Evolutionary conservation across 2,888 invertebrate genomes (phyloP), one percentile per base, ranked within the genome.

Genomic region (Oxyteleia sp.): DNA sequence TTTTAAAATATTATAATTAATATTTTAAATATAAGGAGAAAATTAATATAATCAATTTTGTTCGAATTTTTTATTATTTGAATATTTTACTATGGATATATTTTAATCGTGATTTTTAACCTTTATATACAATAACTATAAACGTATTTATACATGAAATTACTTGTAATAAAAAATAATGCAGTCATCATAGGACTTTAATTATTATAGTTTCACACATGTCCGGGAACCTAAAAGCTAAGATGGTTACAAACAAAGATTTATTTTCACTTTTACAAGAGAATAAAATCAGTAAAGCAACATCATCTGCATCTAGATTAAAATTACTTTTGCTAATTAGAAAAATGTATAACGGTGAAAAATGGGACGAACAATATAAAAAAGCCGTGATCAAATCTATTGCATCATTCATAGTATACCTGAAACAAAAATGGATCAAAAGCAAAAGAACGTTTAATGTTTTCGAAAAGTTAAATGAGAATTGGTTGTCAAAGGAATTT

Each of bases 141-240:
- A n/a, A n/a, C n/a, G n/a, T n/a, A n/a, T n/a, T n/a, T n/a, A n/a
- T n/a, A n/a, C n/a, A n/a, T n/a, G n/a, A n/a, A n/a, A n/a, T n/a
- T n/a, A n/a, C n/a, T n/a, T n/a, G n/a, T n/a, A n/a, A n/a, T n/a
- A n/a, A n/a, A n/a, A n/a, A n/a, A n/a, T n/a, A n/a, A n/a, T n/a
- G n/a, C n/a, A n/a, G n/a, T n/a, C n/a, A n/a, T n/a, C n/a, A n/a
- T n/a, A n/a, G n/a, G n/a, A n/a, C n/a, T n/a, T n/a, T n/a, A n/a
- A n/a, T n/a, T n/a, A n/a, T n/a, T n/a, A n/a, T n/a, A n/a, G n/a
- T n/a, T n/a, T n/a, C n/a, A n/a, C n/a, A n/a, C n/a, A n/a, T n/a
- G n/a, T n/a, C n/a, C n/a, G n/a, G 20, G 10, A 35, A 57, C 61
- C 61, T 43, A 45, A 61, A 61, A 61, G 5, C n/a, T 13, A 41